Evolutionary conservation across 2,113 vertebrate genomes (phyloP), one percentile per base, ranked within the genome.

Genomic region (Dromiciops gliroides): DNA sequence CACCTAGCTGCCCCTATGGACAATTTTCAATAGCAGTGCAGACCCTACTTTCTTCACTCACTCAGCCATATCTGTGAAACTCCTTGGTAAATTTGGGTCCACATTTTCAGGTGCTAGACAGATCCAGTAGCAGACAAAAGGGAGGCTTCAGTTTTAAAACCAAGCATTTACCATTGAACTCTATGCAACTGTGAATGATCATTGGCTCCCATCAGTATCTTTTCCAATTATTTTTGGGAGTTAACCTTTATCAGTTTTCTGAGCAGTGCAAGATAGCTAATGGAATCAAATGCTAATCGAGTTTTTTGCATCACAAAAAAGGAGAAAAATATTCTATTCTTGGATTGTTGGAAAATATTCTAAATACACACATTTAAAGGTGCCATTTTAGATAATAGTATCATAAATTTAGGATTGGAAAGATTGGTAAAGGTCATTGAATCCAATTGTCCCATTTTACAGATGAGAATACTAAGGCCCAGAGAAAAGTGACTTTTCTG

Each of bases 51-150:
- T n/a, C 48, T 22, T 26, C 37, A 91, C 89, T 91, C 92, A 90
- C 90, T 92, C 95, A 37, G 83, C n/a, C 28, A 51, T 90, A 92
- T 60, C n/a, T 44, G 7, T 88, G 37, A 51, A 92, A 92, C 50
- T 91, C 37, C 53, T 91, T 48, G 94, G 44, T 24, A 91, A 60
- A 89, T 47, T 89, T 92, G 25, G 93, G 88, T 92, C 52, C 2
- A 83, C 0, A 44, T 83, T 56, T 89, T 94, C 93, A 28, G 25
- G 49, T 12, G 50, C 49, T 1, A 67, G 48, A 48, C 83, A 88
- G 89, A 91, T 14, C 8, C 90, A 53, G 3, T 92, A 12, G 49
- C 16, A 88, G 37, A 50, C 11, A 50, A 22, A 49, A 28, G 44
- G 28, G 89, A 92, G 4, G 7, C 49, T 51, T 23, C 16, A 6